Evolutionary conservation across 2,113 vertebrate species (phyloP), one percentile per base, ranked within the genome.

Genomic region (Ginglymostoma cirratum): DNA sequence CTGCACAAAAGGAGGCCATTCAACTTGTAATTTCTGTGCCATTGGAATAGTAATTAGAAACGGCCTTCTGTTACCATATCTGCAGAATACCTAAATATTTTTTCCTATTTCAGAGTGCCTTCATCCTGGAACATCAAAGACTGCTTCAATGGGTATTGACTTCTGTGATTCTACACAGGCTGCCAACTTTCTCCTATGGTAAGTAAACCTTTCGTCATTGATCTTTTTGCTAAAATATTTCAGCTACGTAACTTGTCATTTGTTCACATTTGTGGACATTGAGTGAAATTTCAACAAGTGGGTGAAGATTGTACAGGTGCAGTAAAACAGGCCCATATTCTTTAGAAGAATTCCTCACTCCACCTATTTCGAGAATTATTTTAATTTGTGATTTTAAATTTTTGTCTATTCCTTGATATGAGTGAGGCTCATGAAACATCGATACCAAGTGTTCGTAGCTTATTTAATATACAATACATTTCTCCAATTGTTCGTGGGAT

Each of bases 111-210:
- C 98, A 99, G 99, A 98, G 96, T 98, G 97, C 96, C 98, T 99
- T 97, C 98, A 98, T 97, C 98, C 98, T 96, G 98, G 97, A 96
- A 98, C 97, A 97, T 99, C 98, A 27, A 96, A 98, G 97, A 98
- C 98, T 0, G 98, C 98, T 96, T 98, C 99, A 96, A 96, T 99
- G 98, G 99, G 99, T 96, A 98, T 99, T 94, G 98, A 99, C 98
- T 99, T 99, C 97, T 99, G 98, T 97, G 99, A 99, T 97, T 99
- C 99, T 95, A 99, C 98, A 96, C 99, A 99, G 97, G 98, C 97
- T 76, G 99, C 98, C 97, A 98, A 97, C 98, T 99, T 99, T 97
- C 98, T 99, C 97, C 97, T 99, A 96, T 99, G 99, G 99, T 99
- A 97, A 98, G 98, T 98, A 34, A 48, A 8, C 42, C 48, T 12